phyloP scores from a whole-genome alignment of 1,140 invertebrate genomes.

The Aplysia californica region DNA sequence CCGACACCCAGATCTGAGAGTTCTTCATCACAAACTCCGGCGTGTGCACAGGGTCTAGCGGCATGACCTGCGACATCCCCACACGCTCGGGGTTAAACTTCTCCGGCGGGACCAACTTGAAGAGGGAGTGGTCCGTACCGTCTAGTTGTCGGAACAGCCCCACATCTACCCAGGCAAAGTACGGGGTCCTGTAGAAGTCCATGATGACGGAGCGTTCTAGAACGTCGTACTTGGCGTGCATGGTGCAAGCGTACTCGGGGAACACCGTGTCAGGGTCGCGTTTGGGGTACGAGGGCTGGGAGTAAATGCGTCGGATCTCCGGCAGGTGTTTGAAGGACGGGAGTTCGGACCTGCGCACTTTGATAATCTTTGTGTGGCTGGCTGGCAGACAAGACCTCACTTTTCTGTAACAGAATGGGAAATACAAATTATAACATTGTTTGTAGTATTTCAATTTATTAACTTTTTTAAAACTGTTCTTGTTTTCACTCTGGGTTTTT shows the following conservation, averaged over 20 bases:
- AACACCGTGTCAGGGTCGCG: slow-evolving; percentile 54
- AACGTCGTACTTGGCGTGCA: slow-evolving; percentile 60
- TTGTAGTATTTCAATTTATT: neutral
- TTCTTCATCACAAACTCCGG: slow-evolving; percentile 37
- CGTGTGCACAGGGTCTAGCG: slow-evolving; percentile 30
- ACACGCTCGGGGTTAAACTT: slow-evolving; percentile 51
- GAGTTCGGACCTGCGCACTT: slow-evolving; percentile 40
- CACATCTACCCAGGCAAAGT: slow-evolving; percentile 57
- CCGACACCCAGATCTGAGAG: slow-evolving; percentile 53
- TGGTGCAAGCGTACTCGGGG: slow-evolving; percentile 52
- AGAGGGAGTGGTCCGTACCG: slow-evolving; percentile 33
- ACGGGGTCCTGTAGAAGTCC: slow-evolving; percentile 47
- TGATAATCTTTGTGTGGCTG: slow-evolving; percentile 39
- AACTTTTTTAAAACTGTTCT: no score
- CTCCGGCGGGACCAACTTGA: slow-evolving; percentile 47
- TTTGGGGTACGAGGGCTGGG: slow-evolving; percentile 50
- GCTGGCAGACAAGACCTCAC: slow-evolving; percentile 31
- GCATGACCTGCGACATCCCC: slow-evolving; percentile 44
- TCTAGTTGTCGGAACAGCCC: slow-evolving; percentile 50
- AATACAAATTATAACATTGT: neutral
- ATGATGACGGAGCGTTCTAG: slow-evolving; percentile 35
- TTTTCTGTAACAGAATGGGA: slow-evolving; percentile 4
- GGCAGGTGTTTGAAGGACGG: slow-evolving; percentile 47
- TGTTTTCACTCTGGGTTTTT: no score
- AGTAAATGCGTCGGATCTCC: slow-evolving; percentile 42